phyloP scores from a whole-genome alignment of 2,888 invertebrate species.

The Macrophya alboannulata region DNA sequence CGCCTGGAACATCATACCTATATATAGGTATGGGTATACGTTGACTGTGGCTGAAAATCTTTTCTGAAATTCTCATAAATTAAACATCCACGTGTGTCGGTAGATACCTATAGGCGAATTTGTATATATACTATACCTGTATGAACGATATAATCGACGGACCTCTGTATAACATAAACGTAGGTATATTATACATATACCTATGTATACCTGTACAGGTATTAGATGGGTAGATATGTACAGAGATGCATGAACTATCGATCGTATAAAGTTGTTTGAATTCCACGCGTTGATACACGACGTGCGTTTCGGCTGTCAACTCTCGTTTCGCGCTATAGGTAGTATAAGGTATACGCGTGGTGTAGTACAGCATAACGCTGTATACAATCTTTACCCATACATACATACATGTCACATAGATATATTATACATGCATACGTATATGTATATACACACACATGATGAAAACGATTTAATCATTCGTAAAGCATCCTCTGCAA shows the following conservation, averaged over 20 bases:
- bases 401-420: too few species aligned
- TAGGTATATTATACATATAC: neutral
- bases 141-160: neutral
- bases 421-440: neutral
- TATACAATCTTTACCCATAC: neutral
- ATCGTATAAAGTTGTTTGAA: conserved; percentile 31
- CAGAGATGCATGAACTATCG: neutral
- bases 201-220: too few species aligned
- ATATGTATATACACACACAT: neutral
- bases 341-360: neutral
- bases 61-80: neutral
- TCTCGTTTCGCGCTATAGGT: neutral
- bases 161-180: neutral
- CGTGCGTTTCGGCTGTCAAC: conserved; percentile 34
- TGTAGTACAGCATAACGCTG: neutral
- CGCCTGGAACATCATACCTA: neutral
- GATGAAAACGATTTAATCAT: conserved; percentile 1
- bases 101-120: neutral
- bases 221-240: neutral
- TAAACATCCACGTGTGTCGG: neutral
- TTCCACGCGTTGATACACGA: conserved; percentile 23
- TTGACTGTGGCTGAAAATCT: neutral
- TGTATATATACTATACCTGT: too few species aligned
- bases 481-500: neutral
- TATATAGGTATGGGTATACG: neutral